These are phyloP conservation scores for Clusia tigrina DNA, from an alignment of 2,888 invertebrate genomes.

Conservation along the genomic window DNA sequence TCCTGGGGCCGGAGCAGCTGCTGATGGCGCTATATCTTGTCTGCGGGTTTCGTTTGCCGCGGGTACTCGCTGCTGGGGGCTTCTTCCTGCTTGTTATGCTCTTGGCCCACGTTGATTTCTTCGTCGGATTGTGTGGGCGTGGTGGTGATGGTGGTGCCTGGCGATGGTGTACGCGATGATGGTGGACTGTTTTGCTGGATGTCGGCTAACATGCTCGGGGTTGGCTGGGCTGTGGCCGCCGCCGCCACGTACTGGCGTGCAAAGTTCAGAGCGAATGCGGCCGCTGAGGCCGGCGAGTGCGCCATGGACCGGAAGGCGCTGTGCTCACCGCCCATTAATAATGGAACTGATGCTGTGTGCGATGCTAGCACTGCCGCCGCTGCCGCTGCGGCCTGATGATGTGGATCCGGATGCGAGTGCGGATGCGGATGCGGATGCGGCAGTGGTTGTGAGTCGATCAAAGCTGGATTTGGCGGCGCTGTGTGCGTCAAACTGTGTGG, in stretches of 20 bases:
- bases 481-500: conserved; percentile 53
- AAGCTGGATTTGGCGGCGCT: conserved; percentile 16
- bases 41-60: too few relatives aligned
- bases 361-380: conserved; percentile 62
- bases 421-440: background rate
- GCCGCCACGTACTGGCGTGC: conserved; percentile 55
- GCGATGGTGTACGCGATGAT: background rate
- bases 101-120: conserved; percentile 82
- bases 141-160: conserved; percentile 42
- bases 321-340: conserved; percentile 87
- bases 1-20: conserved; percentile 7
- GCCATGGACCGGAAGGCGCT: conserved; percentile 80
- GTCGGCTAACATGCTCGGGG: too few relatives aligned
- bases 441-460: conserved; percentile 24
- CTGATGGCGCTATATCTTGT: too few relatives aligned
- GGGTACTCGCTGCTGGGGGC: conserved; percentile 7
- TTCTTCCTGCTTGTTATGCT: conserved; percentile 66
- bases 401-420: conserved; percentile 26
- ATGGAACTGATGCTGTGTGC: conserved; percentile 66
- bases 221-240: conserved; percentile 18
- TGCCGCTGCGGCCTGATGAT: conserved; percentile 47
- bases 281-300: conserved; percentile 61
- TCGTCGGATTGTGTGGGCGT: conserved; percentile 61
- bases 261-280: conserved; percentile 66
- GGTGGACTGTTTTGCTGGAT: background rate